Base-by-base conservation (phyloP, 2,797 vertebrate genomes). In the Onychomys arenicola region DNA sequence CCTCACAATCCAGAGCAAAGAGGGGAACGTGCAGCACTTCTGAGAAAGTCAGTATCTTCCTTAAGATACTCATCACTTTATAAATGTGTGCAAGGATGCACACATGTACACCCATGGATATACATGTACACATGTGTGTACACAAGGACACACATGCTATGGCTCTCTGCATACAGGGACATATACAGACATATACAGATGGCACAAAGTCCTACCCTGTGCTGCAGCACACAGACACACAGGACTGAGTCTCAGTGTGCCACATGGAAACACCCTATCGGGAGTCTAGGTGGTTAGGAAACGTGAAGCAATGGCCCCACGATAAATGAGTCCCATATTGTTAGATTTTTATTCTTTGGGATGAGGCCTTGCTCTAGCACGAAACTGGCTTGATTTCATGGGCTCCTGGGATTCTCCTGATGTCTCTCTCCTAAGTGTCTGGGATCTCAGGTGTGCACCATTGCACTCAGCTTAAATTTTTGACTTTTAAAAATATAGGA, bases 11-110 rank as follows among this genome's bases (percentile, higher is more conserved):
- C 34, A 34, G 29, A 77, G 59, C 77, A n/a, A 49, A 67, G 76
- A 14, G 55, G 40, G 49, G 40, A 17, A 43, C 34, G 21, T 40
- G 21, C 23, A 73, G 21, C 19, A 73, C 76, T 78, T 49, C 32
- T 37, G 88, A 80, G 85, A 49, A 40, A 55, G 46, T 14, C 29
- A 49, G 13, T 13, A 81, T 61, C 77, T 91, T 57, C 52, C 57
- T 83, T 76, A 25, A 40, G 76, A 59, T 0, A 46, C 80, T 55
- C 82, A 63, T 43, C 78, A 29, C 84, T 84, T 43, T 63, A 43
- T 19, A 61, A 63, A 75, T 86, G 88, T 55, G 91, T 83, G 77
- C 61, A 49, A 97, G 97, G 96, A 95, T 19, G 87, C 57, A 82
- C 93, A 95, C 82, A 55, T 65, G 37, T 52, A 59, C 16, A 55